Evolutionary conservation across 2,888 invertebrate species (phyloP).

Genomic region (Rhabditoides inermis): DNA sequence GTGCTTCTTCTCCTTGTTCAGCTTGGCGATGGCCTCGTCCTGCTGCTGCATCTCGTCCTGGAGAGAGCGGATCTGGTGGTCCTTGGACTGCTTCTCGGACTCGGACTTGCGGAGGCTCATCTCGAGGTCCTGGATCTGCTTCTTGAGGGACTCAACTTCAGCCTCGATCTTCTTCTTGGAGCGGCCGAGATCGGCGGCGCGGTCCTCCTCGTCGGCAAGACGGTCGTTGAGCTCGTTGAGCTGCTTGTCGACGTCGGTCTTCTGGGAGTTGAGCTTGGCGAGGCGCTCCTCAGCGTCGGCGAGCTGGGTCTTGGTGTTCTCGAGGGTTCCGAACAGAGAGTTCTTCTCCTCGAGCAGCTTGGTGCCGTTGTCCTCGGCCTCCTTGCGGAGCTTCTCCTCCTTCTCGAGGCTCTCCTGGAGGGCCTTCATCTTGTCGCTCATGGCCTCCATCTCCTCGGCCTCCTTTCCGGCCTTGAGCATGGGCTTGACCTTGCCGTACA

Average conservation of each 20-base stretch:
- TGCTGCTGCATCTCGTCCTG: slow-evolving; percentile 89
- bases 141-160: slow-evolving; percentile 8
- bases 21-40: slow-evolving; percentile 69
- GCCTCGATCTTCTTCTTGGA: slow-evolving; percentile 61
- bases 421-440: slow-evolving; percentile 70
- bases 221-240: slow-evolving; percentile 90
- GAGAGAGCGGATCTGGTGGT: slow-evolving; percentile 27
- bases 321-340: slow-evolving; percentile 73
- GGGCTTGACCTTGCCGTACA: slow-evolving; percentile 83
- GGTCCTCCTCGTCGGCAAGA: slow-evolving; percentile 89
- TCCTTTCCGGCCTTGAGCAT: slow-evolving; percentile 86
- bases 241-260: slow-evolving; percentile 88
- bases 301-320: slow-evolving; percentile 83
- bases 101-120: slow-evolving; percentile 31
- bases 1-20: slow-evolving; percentile 18
- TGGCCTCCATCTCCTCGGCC: slow-evolving; percentile 98
- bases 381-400: slow-evolving; percentile 91
- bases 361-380: slow-evolving; percentile 67
- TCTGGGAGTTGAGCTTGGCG: slow-evolving; percentile 84
- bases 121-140: slow-evolving; percentile 36
- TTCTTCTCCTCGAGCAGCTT: slow-evolving; percentile 7
- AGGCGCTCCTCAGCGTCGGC: slow-evolving; percentile 84
- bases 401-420: slow-evolving; percentile 94
- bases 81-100: slow-evolving; percentile 36
- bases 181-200: slow-evolving; percentile 67